These are phyloP conservation scores for Athrips mouffetella DNA, from an alignment of 2,888 invertebrate genomes.

Conservation along the genomic window DNA sequence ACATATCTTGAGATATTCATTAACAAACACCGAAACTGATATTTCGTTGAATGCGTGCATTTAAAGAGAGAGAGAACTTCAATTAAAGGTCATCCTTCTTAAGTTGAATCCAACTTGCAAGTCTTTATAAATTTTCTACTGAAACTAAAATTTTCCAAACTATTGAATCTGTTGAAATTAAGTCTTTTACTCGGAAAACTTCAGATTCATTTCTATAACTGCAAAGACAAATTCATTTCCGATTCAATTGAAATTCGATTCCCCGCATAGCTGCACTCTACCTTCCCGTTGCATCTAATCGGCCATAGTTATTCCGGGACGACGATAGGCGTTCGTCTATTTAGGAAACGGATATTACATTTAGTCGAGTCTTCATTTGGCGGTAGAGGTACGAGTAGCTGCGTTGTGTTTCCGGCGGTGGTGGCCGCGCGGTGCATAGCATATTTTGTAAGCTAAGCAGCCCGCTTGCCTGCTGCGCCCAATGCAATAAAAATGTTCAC, in stretches of 20 bases:
- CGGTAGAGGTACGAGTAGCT: constrained; percentile 73
- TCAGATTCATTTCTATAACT: neutral
- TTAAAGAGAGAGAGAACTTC: too few species aligned
- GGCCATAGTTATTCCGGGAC: constrained; percentile 72
- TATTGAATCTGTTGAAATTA: neutral
- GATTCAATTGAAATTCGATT: constrained; percentile 2
- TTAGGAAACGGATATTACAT: constrained; percentile 79
- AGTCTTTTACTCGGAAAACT: neutral
- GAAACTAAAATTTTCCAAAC: neutral
- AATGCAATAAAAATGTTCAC: constrained; percentile 65
- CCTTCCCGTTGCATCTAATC: constrained; percentile 57
- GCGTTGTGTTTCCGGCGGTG: constrained; percentile 68
- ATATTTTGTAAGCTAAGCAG: constrained; percentile 64
- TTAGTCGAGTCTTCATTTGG: constrained; percentile 75
- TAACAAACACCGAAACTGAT: too few species aligned
- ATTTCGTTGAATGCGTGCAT: too few species aligned
- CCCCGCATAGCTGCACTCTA: constrained; percentile 23
- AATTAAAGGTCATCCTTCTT: too few species aligned
- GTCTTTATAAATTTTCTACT: too few species aligned
- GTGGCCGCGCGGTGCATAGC: constrained; percentile 60
- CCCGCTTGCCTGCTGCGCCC: constrained; percentile 28
- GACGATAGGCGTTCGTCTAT: constrained; percentile 75
- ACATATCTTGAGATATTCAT: too few species aligned
- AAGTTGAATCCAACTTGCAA: too few species aligned
- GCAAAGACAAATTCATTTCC: neutral